These are phyloP conservation scores for Himalopsyche tibetana DNA, from an alignment of 2,888 invertebrate species.

Conservation along the genomic window DNA sequence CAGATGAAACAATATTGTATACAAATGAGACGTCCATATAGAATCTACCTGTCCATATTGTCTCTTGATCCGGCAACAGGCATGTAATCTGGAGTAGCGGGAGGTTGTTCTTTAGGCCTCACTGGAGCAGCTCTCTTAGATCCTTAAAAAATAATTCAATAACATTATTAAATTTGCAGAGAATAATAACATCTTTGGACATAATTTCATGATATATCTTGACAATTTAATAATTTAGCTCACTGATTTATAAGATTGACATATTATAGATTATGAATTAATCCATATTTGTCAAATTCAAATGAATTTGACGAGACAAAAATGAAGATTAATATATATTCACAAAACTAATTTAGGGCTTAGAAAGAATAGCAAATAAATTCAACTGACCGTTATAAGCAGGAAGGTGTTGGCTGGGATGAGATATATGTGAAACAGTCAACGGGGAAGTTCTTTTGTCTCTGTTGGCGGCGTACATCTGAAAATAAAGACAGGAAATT, in stretches of 20 bases:
- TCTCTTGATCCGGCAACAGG: slow-evolving; percentile 68
- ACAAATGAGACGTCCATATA: neutral
- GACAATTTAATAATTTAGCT: no score
- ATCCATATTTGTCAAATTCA: no score
- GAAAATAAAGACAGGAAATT: slow-evolving; percentile 47
- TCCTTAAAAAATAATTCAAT: slow-evolving; percentile 48
- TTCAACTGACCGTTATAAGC: slow-evolving; percentile 73
- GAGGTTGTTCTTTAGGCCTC: slow-evolving; percentile 68
- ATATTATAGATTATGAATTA: no score
- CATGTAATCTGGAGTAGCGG: slow-evolving; percentile 71
- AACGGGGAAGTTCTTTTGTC: slow-evolving; percentile 76
- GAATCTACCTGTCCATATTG: slow-evolving; percentile 73
- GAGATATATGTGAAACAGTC: slow-evolving; percentile 76
- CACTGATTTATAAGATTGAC: no score
- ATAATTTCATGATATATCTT: no score
- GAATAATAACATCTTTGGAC: no score
- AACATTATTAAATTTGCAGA: no score
- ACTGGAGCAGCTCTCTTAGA: slow-evolving; percentile 69
- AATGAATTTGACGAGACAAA: neutral
- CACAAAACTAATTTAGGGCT: neutral
- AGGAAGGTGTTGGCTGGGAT: slow-evolving; percentile 69
- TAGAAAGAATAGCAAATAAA: neutral
- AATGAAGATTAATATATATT: neutral
- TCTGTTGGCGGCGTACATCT: slow-evolving; percentile 74
- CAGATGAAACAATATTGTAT: no score